phyloP scores from a whole-genome alignment of 2,888 invertebrate species.

The Microplitis deprimator region DNA sequence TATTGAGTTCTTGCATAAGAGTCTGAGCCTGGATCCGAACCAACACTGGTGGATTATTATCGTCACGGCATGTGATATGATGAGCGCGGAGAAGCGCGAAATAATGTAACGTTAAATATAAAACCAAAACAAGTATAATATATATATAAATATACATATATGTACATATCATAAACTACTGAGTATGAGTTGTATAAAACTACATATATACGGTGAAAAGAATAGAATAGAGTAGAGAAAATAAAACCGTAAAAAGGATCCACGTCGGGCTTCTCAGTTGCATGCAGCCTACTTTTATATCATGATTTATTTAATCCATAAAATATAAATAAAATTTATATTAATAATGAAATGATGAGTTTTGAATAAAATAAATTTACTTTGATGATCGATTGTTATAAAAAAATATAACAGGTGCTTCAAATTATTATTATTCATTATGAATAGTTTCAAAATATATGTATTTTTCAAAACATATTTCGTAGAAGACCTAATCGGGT shows the following conservation, averaged over 20 bases:
- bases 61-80: constrained; percentile 24
- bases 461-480: too few relatives aligned
- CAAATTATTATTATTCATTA: too few relatives aligned
- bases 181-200: neutral
- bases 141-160: too few relatives aligned
- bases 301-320: neutral
- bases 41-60: constrained; percentile 25
- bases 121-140: neutral
- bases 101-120: neutral
- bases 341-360: too few relatives aligned
- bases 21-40: neutral
- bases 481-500: too few relatives aligned
- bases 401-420: too few relatives aligned
- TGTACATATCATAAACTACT: neutral
- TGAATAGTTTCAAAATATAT: too few relatives aligned
- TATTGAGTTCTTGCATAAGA: constrained; percentile 42
- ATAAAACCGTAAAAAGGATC: neutral
- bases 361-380: too few relatives aligned
- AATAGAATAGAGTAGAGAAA: constrained; percentile 3
- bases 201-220: neutral
- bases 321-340: neutral
- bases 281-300: constrained; percentile 1
- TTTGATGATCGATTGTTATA: too few relatives aligned
- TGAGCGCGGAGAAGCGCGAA: constrained; percentile 18
- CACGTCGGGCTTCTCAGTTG: constrained; percentile 14